Conservation (phyloP, 2,113 vertebrate genomes). For the Oophaga pumilio region DNA sequence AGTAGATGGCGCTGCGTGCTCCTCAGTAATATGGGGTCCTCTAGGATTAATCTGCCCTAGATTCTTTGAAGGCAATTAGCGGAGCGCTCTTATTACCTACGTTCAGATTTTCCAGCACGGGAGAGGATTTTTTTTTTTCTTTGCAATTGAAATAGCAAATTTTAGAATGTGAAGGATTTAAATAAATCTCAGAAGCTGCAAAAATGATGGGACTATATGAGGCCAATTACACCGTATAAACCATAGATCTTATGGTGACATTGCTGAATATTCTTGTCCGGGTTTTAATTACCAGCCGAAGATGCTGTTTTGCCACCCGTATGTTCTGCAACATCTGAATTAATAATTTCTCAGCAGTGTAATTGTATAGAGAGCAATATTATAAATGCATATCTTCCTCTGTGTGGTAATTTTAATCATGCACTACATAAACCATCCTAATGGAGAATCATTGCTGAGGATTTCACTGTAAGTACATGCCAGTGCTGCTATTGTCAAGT, state of each 20-base stretch:
- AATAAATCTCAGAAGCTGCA: slow-evolving; percentile 59
- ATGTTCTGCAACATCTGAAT: neutral
- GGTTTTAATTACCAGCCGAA: slow-evolving; percentile 22
- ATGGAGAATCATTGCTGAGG: neutral
- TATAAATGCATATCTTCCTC: neutral
- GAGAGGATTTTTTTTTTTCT: slow-evolving; percentile 60
- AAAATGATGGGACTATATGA: slow-evolving; percentile 64
- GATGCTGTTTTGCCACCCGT: neutral
- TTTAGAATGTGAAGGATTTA: slow-evolving; percentile 65
- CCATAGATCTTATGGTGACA: slow-evolving; percentile 50
- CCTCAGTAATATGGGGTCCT: slow-evolving; percentile 22
- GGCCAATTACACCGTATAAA: slow-evolving; percentile 60
- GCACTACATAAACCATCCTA: neutral
- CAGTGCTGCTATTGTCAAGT: too few species aligned
- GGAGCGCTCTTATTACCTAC: slow-evolving; percentile 64
- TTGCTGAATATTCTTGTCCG: slow-evolving; percentile 41
- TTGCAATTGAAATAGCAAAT: slow-evolving; percentile 59
- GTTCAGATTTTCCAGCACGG: slow-evolving; percentile 63
- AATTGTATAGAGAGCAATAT: neutral
- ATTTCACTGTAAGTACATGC: too few species aligned
- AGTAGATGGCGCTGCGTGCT: slow-evolving; percentile 51
- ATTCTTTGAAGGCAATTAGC: slow-evolving; percentile 64
- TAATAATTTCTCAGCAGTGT: neutral
- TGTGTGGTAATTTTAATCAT: neutral
- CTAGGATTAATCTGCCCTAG: slow-evolving; percentile 70